Evolutionary conservation across 1,140 invertebrate genomes (phyloP).

Genomic region (Psilanteris sp.): DNA sequence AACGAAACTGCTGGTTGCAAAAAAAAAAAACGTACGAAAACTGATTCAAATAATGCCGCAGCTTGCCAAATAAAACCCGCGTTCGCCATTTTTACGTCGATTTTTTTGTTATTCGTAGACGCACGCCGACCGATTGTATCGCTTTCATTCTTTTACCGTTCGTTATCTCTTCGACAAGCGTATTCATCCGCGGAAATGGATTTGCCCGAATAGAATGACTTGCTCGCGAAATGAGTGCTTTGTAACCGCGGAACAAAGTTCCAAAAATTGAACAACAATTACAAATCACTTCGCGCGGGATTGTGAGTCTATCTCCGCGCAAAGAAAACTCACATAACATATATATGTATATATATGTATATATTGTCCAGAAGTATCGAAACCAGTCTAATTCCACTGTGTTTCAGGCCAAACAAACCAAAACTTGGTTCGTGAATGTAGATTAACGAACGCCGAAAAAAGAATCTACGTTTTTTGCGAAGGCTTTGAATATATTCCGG

Average conservation of each 20-base stretch:
- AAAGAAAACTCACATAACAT: constrained; percentile 38
- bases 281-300: constrained; percentile 3
- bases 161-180: constrained; percentile 57
- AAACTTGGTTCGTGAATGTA: too few relatives aligned
- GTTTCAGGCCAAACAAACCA: constrained; percentile 11
- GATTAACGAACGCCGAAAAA: constrained; percentile 74
- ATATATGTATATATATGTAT: too few relatives aligned
- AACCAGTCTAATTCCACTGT: constrained; percentile 68
- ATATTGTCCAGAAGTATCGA: constrained; percentile 64
- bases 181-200: constrained; percentile 53
- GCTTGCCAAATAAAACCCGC: constrained; percentile 25
- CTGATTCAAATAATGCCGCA: constrained; percentile 52
- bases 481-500: too few relatives aligned
- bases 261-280: constrained; percentile 37
- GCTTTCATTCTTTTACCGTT: constrained; percentile 53
- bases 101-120: constrained; percentile 37
- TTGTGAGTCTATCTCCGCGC: too few relatives aligned
- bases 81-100: constrained; percentile 15
- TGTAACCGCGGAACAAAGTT: constrained; percentile 11
- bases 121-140: constrained; percentile 62
- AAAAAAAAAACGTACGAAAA: constrained; percentile 45
- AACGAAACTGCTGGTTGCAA: too few relatives aligned
- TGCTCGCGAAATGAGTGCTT: constrained; percentile 29
- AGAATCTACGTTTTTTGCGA: constrained; percentile 34
- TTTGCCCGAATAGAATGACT: constrained; percentile 54